phyloP scores from a whole-genome alignment of 1,140 invertebrate species.

The Coenobita brevimanus region DNA sequence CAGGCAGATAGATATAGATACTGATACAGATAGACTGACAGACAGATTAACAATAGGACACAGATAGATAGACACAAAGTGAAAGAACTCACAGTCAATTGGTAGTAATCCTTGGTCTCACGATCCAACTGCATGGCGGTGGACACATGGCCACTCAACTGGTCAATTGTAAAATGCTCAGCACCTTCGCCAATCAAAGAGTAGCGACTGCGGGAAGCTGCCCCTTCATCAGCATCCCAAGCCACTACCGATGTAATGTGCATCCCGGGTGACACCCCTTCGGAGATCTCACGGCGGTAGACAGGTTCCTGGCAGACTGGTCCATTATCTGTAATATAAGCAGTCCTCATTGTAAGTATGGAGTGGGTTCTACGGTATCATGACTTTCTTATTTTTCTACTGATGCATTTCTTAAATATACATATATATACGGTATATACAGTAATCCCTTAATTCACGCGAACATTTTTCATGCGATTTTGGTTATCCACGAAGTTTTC shows the following conservation, averaged over 20 bases:
- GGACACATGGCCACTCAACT: conserved; percentile 82
- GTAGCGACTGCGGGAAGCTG: conserved; percentile 84
- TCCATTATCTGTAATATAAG: conserved; percentile 80
- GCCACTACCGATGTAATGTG: conserved; percentile 74
- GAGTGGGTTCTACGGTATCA: background rate
- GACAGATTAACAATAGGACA: too few species aligned
- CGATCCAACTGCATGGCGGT: conserved; percentile 74
- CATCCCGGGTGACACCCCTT: conserved; percentile 72
- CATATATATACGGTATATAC: too few species aligned
- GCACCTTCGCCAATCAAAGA: conserved; percentile 85
- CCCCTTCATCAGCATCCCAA: conserved; percentile 77
- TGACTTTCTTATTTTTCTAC: background rate
- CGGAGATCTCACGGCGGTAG: conserved; percentile 77
- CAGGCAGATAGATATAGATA: too few species aligned
- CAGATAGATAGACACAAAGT: too few species aligned
- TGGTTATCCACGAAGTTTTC: too few species aligned
- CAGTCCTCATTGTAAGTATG: background rate
- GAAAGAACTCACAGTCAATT: too few species aligned
- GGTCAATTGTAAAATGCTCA: conserved; percentile 88
- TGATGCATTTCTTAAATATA: too few species aligned
- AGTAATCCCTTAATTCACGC: too few species aligned
- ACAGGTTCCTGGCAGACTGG: conserved; percentile 85
- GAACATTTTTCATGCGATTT: too few species aligned
- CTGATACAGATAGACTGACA: too few species aligned
- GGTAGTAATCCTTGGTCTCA: too few species aligned